Evolutionary conservation across 1,140 invertebrate species (phyloP).

Genomic region (Nasonia vitripennis): DNA sequence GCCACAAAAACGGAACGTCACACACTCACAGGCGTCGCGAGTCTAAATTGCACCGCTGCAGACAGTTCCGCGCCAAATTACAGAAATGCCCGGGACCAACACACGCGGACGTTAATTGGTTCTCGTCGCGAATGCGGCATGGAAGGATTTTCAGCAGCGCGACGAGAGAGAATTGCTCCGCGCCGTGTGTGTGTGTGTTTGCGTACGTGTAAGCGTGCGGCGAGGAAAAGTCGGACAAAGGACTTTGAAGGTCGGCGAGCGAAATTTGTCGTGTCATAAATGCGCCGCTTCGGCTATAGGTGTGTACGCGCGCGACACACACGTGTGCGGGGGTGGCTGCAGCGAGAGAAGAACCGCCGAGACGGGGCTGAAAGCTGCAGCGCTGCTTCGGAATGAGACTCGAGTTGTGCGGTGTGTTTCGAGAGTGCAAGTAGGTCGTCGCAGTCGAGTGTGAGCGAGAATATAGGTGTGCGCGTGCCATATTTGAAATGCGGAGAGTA

Average conservation of each 20-base stretch:
- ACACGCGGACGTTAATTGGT: conserved; percentile 28
- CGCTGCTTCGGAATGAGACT: neutral
- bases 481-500: neutral
- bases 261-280: conserved; percentile 17
- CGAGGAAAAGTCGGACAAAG: conserved; percentile 24
- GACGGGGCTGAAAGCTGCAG: neutral
- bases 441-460: neutral
- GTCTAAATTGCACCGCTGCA: neutral
- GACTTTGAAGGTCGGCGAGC: neutral
- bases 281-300: neutral
- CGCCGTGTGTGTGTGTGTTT: no score
- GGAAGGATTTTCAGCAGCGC: neutral
- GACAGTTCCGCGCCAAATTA: conserved; percentile 33
- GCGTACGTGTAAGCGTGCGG: no score
- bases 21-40: neutral
- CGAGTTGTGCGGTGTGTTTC: neutral
- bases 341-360: neutral
- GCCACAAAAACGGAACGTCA: conserved; percentile 6
- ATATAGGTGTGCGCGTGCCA: neutral
- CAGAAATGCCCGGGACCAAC: conserved; percentile 18
- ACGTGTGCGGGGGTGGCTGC: neutral
- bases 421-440: neutral
- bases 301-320: neutral
- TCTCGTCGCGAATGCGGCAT: conserved; percentile 1
- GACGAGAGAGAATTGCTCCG: conserved; percentile 4